Evolutionary conservation across 2,888 invertebrate genomes (phyloP), one percentile per base, ranked within the genome.

Genomic region (Drymonia ruficornis): DNA sequence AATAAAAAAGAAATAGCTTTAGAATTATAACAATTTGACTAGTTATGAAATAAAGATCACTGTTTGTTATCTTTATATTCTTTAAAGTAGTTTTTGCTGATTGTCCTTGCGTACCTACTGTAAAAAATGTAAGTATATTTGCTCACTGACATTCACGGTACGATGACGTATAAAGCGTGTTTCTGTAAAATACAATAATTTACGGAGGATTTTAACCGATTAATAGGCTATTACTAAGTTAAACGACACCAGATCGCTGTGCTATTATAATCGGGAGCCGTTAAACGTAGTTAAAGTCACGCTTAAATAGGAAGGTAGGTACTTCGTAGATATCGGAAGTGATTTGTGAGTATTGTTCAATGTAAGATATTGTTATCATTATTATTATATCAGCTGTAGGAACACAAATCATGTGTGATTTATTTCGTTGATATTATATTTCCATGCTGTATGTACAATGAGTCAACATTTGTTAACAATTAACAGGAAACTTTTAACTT

Each of bases 101-200:
- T 50, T 51, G 43, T 42, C 59, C 54, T 51, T 53, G 49, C 34
- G 11, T 55, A 42, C n/a, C n/a, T 23, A 6, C 13, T 43, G 15
- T 46, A 16, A 53, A 52, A 57, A 65, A 64, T 52, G 70, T 75
- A 72, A 73, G 80, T 80, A 64, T 71, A 69, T 69, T 52, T 52
- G 53, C 46, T 38, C 28, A 53, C 47, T 70, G 74, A 63, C 78
- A 72, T 70, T 73, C 70, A 65, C 64, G 54, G 63, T 73, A 62
- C 54, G 78, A 73, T 85, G 85, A 85, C 85, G 84, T 86, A 73
- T 73, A 72, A 50, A 59, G 61, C 63, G 56, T 70, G 68, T 61
- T 69, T 62, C 44, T 63, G 55, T 53, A 62, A 71, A 64, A 59
- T 61, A 55, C 61, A 62, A 36, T 66, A 52, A 53, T 61, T 52